Percentiles rank a stretch among this genome's conserved stretches.
Conservation (phyloP, 2,888 invertebrate species). For the Deilephila elpenor region DNA sequence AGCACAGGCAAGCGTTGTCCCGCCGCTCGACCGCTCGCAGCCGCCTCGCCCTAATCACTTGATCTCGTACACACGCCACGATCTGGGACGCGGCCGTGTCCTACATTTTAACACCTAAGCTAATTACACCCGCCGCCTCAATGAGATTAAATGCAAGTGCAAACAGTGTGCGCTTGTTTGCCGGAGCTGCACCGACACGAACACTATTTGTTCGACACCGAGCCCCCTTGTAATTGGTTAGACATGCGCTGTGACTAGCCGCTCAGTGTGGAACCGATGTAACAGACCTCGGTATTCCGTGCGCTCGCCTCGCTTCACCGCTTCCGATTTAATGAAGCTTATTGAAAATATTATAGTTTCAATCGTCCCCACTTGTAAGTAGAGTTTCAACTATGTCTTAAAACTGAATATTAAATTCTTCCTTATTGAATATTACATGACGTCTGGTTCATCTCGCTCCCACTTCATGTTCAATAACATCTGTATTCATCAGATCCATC, state of each 20-base stretch:
- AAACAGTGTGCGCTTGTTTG: slow-evolving; percentile 6
- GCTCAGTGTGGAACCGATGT: not conserved
- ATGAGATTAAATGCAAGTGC: slow-evolving; percentile 16
- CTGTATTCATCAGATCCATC: not conserved
- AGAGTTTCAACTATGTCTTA: not conserved
- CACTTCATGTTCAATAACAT: not conserved
- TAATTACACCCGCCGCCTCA: slow-evolving; percentile 5
- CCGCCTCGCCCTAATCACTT: not conserved
- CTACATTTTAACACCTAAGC: slow-evolving; percentile 24
- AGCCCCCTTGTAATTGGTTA: not conserved
- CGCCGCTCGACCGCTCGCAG: not conserved
- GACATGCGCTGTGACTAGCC: not conserved
- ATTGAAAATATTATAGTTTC: not conserved
- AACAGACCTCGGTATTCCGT: not conserved
- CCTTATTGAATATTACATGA: not conserved
- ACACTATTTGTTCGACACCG: not conserved
- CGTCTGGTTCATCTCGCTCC: not conserved
- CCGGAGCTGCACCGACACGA: not conserved
- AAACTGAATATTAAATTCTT: not conserved
- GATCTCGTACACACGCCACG: not conserved
- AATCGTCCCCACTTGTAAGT: not conserved
- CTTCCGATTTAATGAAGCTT: not conserved
- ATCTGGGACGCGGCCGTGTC: slow-evolving; percentile 13
- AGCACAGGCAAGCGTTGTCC: not conserved
- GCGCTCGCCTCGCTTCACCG: not conserved